Percentiles rank a stretch among this genome's conserved stretches.
phyloP scores from a whole-genome alignment of 2,113 vertebrate genomes.

The Balaeniceps rex region DNA sequence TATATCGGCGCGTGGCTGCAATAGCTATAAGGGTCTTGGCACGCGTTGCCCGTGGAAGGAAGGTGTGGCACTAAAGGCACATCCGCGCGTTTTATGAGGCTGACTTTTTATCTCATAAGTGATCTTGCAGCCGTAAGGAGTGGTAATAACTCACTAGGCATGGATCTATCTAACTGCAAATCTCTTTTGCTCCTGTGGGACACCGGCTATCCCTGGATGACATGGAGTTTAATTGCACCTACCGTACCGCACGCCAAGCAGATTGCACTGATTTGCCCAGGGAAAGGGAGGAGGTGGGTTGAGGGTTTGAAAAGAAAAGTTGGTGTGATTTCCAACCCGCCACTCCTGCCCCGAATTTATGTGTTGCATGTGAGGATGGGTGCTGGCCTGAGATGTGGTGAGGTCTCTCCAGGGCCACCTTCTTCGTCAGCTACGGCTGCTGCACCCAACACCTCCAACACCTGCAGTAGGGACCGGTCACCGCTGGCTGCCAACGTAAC shows the following conservation, averaged over 20 bases:
- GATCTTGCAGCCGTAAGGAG: not conserved
- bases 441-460: not conserved
- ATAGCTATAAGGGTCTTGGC: not conserved
- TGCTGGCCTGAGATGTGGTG: not conserved
- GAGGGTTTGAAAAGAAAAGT: not conserved
- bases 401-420: not conserved
- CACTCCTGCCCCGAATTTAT: fast-evolving
- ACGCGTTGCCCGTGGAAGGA: fast-evolving
- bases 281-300: not conserved
- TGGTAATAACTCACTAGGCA: not conserved
- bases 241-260: fast-evolving
- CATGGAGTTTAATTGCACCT: not conserved
- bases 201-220: not conserved
- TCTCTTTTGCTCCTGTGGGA: not conserved
- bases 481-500: not conserved
- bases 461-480: fast-evolving
- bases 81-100: fast-evolving
- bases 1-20: not conserved
- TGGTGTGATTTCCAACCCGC: not conserved
- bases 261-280: fast-evolving
- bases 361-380: fast-evolving
- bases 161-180: not conserved
- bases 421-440: not conserved
- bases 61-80: not conserved
- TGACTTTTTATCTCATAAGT: not conserved